Conservation (phyloP, 2,888 invertebrate genomes). For the Agrochola lota region DNA sequence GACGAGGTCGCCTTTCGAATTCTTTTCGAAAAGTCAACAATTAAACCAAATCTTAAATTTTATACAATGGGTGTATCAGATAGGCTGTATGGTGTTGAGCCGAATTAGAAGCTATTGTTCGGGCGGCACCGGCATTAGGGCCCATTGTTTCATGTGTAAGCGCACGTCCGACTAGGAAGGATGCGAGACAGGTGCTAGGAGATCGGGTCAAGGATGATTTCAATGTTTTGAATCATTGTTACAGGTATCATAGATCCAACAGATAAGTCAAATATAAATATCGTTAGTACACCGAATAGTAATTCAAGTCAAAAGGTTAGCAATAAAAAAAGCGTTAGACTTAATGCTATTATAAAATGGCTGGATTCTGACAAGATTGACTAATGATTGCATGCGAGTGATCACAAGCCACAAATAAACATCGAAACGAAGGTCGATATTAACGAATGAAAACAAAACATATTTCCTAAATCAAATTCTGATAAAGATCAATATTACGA, state of each 20-base stretch:
- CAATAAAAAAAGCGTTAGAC: conserved; percentile 35
- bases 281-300: conserved; percentile 29
- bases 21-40: conserved; percentile 61
- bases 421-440: conserved; percentile 39
- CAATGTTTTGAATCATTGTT: conserved; percentile 63
- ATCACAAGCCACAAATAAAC: conserved; percentile 38
- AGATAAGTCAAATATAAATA: conserved; percentile 43
- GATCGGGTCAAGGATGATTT: conserved; percentile 77
- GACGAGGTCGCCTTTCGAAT: conserved; percentile 66
- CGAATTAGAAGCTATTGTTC: conserved; percentile 78
- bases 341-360: conserved; percentile 37
- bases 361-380: conserved; percentile 42
- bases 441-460: conserved; percentile 41
- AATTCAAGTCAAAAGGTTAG: conserved; percentile 47
- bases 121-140: conserved; percentile 72
- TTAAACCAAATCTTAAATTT: conserved; percentile 61
- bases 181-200: conserved; percentile 74
- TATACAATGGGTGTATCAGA: conserved; percentile 63
- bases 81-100: conserved; percentile 66
- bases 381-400: conserved; percentile 43
- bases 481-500: conserved; percentile 42
- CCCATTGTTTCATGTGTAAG: conserved; percentile 75
- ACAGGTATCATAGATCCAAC: conserved; percentile 36
- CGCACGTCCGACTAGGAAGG: conserved; percentile 68
- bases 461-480: conserved; percentile 42